Evolutionary conservation across 2,888 invertebrate species (phyloP).

Genomic region (Tipula confusa): DNA sequence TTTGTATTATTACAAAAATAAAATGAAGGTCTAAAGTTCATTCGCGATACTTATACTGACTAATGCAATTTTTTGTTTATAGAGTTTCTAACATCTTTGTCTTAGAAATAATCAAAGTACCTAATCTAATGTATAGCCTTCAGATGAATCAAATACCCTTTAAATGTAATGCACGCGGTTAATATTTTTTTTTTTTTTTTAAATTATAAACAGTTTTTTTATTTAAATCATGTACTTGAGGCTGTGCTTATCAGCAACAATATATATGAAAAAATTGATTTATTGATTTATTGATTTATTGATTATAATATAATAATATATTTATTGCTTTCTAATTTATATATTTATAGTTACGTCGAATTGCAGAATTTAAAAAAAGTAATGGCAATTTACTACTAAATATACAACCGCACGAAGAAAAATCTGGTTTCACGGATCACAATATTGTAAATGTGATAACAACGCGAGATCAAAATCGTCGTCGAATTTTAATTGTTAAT

Average conservation of each 20-base stretch:
- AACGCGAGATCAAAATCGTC: constrained; percentile 68
- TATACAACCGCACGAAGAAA: constrained; percentile 64
- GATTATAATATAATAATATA: too few species aligned
- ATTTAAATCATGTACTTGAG: not conserved
- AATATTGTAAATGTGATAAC: constrained; percentile 73
- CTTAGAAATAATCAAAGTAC: too few species aligned
- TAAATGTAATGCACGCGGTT: too few species aligned
- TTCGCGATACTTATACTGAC: not conserved
- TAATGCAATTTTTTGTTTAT: not conserved
- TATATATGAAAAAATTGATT: not conserved
- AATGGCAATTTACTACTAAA: constrained; percentile 61
- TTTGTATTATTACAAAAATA: too few species aligned
- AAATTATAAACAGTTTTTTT: not conserved
- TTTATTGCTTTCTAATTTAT: too few species aligned
- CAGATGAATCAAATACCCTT: not conserved
- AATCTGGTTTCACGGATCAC: constrained; percentile 62
- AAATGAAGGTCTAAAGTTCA: not conserved
- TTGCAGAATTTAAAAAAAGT: constrained; percentile 70
- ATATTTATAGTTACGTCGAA: constrained; percentile 63
- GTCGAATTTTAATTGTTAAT: constrained; percentile 69
- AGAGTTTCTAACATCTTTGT: not conserved
- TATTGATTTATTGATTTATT: too few species aligned
- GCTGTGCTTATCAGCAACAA: not conserved
- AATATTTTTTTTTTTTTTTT: too few species aligned
- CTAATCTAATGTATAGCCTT: too few species aligned